Base-by-base conservation (phyloP, 2,888 invertebrate species). In the Bugulina stolonifera region DNA sequence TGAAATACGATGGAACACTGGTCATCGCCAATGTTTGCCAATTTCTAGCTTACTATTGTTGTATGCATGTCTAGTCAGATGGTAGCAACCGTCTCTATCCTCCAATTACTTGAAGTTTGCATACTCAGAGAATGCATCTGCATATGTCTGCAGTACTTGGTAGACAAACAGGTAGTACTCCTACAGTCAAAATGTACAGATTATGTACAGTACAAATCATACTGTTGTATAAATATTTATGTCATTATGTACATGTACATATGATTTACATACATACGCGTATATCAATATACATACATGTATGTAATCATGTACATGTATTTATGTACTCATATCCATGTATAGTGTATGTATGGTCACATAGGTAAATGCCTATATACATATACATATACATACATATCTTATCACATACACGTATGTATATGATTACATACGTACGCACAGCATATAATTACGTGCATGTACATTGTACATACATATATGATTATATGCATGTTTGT, bases 111-210 rank as follows among this genome's bases (percentile, higher is more conserved):
- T 55, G n/a, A 55, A 55, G 55, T 55, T 55, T 10, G 55, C 55
- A 23, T 55, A 55, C 23, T 55, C 55, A 55, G 55, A 55, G 55
- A 55, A 55, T 23, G 55, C 55, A 18, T 55, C 55, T 25, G 55
- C n/a, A 23, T 55, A 55, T 5, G 3, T 25, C 25, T 25, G 5
- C 23, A 55, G 22, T 3, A 23, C 23, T 5, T 55, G 18, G 25
- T 55, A 55, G 18, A 55, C 25, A 18, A 55, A 25, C 55, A 5
- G 14, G n/a, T 55, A 55, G 23, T 55, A 23, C 22, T 55, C 55
- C 55, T 55, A 55, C 22, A 55, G n/a, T 43, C n/a, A n/a, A n/a
- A n/a, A n/a, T n/a, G n/a, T n/a, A n/a, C n/a, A n/a, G n/a, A n/a
- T n/a, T n/a, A n/a, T n/a, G n/a, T n/a, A n/a, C n/a, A n/a, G n/a